These are phyloP conservation scores for Phengaris arion DNA, from an alignment of 2,888 invertebrate genomes.

Conservation along the genomic window DNA sequence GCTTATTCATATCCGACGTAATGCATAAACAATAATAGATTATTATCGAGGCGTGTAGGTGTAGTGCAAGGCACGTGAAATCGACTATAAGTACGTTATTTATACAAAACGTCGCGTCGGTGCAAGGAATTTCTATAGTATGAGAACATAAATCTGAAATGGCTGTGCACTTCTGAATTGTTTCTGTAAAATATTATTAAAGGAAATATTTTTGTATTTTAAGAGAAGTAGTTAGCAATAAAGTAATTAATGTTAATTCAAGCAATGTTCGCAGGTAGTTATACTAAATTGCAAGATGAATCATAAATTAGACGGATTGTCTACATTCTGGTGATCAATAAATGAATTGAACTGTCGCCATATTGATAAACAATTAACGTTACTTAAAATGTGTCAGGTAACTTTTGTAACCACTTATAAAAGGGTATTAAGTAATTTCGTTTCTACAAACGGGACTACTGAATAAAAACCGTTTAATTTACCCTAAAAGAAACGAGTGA, in stretches of 20 bases:
- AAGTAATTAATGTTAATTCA: no score
- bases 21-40: conserved; percentile 45
- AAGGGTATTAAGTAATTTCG: background rate
- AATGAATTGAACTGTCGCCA: background rate
- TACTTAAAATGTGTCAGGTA: background rate
- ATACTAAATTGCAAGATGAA: no score
- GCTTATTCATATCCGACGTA: conserved; percentile 53
- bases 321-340: no score
- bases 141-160: conserved; percentile 1
- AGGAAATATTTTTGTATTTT: no score
- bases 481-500: conserved; percentile 15
- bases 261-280: no score
- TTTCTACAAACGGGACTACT: background rate
- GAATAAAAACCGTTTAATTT: conserved; percentile 26
- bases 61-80: conserved; percentile 33
- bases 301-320: no score
- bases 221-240: no score
- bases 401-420: background rate
- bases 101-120: conserved; percentile 13
- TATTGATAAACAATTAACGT: background rate
- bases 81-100: conserved; percentile 24
- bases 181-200: background rate
- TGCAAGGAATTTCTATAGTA: conserved; percentile 3
- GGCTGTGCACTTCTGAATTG: background rate
- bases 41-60: conserved; percentile 40